These are phyloP conservation scores for Danio choprae DNA, from an alignment of 2,797 vertebrate species.

Conservation along the genomic window DNA sequence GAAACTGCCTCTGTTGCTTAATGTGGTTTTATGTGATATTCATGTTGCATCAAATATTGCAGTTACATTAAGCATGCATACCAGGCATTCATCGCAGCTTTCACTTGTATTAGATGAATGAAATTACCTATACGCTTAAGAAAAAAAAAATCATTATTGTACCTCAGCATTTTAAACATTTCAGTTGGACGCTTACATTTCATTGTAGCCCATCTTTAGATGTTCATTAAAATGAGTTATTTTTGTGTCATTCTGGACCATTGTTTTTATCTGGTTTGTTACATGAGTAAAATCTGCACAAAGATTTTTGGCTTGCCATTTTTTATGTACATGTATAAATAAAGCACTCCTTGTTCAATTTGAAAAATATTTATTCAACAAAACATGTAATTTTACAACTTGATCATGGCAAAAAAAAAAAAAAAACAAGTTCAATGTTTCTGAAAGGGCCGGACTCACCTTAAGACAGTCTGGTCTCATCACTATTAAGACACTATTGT, in stretches of 20 bases:
- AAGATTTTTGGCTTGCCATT: neutral
- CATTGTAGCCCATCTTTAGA: neutral
- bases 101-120: neutral
- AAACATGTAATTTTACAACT: constrained; percentile 3
- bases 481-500: neutral
- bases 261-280: constrained; percentile 17
- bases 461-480: constrained; percentile 19
- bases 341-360: neutral
- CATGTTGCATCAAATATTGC: constrained; percentile 6
- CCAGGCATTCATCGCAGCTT: constrained; percentile 5
- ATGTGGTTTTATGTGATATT: constrained; percentile 16
- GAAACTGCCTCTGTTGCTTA: constrained; percentile 5
- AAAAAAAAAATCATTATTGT: neutral
- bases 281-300: constrained; percentile 19
- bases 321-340: neutral
- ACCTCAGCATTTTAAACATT: neutral
- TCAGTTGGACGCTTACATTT: neutral
- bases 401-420: neutral
- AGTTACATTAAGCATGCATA: neutral
- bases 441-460: neutral
- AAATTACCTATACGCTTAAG: neutral
- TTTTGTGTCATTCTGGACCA: neutral
- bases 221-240: neutral
- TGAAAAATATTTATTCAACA: constrained; percentile 38
- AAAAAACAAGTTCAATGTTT: constrained; percentile 17